These are phyloP conservation scores for Sterrhoptilus dennistouni DNA, from an alignment of 2,113 vertebrate genomes.

Conservation along the genomic window DNA sequence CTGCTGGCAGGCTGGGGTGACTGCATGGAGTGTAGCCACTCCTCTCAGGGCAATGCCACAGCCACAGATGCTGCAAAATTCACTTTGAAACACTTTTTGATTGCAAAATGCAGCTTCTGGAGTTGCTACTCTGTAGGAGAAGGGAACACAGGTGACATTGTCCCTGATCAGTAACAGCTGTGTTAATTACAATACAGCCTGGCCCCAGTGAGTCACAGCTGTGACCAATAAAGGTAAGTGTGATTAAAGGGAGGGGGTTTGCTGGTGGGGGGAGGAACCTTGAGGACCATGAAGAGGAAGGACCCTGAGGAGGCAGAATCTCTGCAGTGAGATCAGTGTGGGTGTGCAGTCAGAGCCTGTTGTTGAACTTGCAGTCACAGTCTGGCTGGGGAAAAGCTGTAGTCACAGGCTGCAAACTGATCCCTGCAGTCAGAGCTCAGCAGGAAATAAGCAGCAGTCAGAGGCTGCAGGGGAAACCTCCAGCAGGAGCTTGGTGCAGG, in stretches of 20 bases:
- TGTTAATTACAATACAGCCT: too few species aligned
- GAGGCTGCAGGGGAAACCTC: neutral
- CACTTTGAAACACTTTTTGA: too few species aligned
- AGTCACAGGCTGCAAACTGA: neutral
- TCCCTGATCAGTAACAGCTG: too few species aligned
- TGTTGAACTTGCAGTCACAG: neutral
- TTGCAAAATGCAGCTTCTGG: too few species aligned
- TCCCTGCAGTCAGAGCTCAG: neutral
- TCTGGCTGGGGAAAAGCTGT: neutral
- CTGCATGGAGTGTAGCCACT: too few species aligned
- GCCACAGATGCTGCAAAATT: too few species aligned
- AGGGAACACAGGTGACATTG: too few species aligned
- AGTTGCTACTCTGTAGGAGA: too few species aligned
- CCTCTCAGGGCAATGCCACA: too few species aligned
- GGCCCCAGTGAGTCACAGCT: neutral
- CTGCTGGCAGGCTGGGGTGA: too few species aligned
- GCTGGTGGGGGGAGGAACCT: neutral
- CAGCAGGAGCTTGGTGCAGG: neutral
- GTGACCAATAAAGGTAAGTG: neutral
- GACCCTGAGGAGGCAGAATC: neutral
- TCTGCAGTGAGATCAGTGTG: neutral
- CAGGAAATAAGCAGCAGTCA: neutral
- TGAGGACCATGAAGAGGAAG: neutral
- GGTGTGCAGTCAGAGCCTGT: neutral
- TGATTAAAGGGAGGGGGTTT: neutral